Conservation (phyloP, 1,140 invertebrate genomes). For the Drosophila ananassae region DNA sequence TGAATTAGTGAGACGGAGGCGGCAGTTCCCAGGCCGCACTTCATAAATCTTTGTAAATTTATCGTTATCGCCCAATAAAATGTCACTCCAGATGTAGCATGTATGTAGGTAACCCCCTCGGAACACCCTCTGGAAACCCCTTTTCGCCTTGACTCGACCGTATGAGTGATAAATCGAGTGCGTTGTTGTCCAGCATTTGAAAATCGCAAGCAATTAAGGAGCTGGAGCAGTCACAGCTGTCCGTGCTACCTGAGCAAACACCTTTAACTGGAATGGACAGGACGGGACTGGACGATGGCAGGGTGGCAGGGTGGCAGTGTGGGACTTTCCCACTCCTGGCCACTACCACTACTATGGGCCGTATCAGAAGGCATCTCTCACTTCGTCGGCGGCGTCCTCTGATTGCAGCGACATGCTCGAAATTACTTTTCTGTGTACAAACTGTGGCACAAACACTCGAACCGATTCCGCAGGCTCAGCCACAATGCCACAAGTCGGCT, state of each 20-base stretch:
- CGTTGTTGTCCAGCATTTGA: slow-evolving; percentile 65
- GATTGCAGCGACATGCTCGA: slow-evolving; percentile 78
- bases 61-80: slow-evolving; percentile 81
- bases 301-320: slow-evolving; percentile 12
- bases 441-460: slow-evolving; percentile 41
- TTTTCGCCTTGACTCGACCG: slow-evolving; percentile 1
- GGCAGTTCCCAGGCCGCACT: slow-evolving; percentile 53
- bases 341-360: slow-evolving; percentile 28
- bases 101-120: slow-evolving; percentile 1
- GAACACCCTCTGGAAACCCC: background rate
- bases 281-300: slow-evolving; percentile 1
- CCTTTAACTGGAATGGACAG: slow-evolving; percentile 45
- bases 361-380: slow-evolving; percentile 70
- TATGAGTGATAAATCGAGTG: slow-evolving; percentile 75
- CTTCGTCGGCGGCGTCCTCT: slow-evolving; percentile 63
- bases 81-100: slow-evolving; percentile 64
- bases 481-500: slow-evolving; percentile 29
- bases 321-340: slow-evolving; percentile 28
- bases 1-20: slow-evolving; percentile 63
- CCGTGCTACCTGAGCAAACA: slow-evolving; percentile 43
- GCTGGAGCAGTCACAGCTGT: slow-evolving; percentile 43
- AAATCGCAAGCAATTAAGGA: slow-evolving; percentile 75
- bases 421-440: slow-evolving; percentile 80
- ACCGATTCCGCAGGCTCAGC: slow-evolving; percentile 5
- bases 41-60: slow-evolving; percentile 81